Evolutionary conservation across 2,797 vertebrate genomes (phyloP).

Genomic region (Malurus leucopterus): DNA sequence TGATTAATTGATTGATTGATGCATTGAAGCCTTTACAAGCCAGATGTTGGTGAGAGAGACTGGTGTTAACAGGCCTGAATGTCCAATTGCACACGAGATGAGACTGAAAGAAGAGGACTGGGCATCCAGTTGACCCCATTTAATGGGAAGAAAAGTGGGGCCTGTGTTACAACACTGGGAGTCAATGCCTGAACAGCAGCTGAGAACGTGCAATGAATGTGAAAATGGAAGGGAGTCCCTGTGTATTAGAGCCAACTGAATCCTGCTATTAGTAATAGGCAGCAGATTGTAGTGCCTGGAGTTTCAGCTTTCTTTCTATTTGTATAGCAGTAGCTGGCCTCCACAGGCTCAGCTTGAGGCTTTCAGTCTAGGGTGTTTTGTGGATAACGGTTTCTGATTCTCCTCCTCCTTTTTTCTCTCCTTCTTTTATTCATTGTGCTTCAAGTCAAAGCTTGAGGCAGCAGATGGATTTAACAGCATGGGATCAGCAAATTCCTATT

Average conservation of each 20-base stretch:
- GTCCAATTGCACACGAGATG: not conserved
- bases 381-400: slow-evolving; percentile 13
- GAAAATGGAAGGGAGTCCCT: not conserved
- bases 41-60: not conserved
- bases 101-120: not conserved
- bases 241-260: not conserved
- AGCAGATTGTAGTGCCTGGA: not conserved
- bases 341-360: not conserved
- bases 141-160: not conserved
- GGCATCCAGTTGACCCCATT: not conserved
- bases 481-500: slow-evolving; percentile 42
- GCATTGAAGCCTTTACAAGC: not conserved
- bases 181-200: not conserved
- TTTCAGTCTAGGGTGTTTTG: not conserved
- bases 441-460: slow-evolving; percentile 23
- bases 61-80: not conserved
- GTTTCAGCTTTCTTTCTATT: not conserved
- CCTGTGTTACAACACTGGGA: not conserved
- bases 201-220: not conserved
- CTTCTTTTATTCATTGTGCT: slow-evolving; percentile 18
- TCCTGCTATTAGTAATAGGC: not conserved
- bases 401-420: not conserved
- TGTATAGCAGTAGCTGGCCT: not conserved
- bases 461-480: slow-evolving; percentile 52
- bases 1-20: not conserved